These are phyloP conservation scores for Acinonyx jubatus DNA, from an alignment of 2,113 vertebrate genomes.

Conservation along the genomic window DNA sequence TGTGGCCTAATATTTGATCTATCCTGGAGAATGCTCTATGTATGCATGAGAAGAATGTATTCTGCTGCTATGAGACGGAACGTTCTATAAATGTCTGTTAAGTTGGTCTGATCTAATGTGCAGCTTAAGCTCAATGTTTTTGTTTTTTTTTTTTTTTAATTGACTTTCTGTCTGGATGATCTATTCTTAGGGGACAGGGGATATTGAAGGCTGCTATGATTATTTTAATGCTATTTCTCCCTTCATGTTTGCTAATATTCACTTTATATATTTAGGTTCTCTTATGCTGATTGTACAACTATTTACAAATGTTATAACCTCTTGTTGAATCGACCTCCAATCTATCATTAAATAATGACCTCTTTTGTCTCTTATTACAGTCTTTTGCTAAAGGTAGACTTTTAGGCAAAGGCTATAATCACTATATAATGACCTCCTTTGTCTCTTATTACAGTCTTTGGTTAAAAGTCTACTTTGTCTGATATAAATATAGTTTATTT, in stretches of 20 bases:
- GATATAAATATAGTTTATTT: not conserved
- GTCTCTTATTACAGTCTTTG: not conserved
- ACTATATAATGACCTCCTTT: not conserved
- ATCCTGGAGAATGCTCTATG: not conserved
- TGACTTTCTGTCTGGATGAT: not conserved
- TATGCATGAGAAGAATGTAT: not conserved
- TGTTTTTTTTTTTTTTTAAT: not conserved
- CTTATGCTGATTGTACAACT: not conserved
- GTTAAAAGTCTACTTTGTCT: not conserved
- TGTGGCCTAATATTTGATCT: not conserved
- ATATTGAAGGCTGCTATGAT: not conserved
- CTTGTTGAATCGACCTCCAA: not conserved
- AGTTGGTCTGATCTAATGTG: not conserved
- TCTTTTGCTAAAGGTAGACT: not conserved
- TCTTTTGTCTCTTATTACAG: not conserved
- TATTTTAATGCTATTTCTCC: not conserved
- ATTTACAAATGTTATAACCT: not conserved
- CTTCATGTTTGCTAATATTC: not conserved
- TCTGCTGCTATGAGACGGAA: not conserved
- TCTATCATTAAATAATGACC: not conserved
- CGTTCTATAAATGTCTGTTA: not conserved
- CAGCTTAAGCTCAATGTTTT: not conserved
- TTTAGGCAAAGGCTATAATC: not conserved
- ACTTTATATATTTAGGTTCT: not conserved
- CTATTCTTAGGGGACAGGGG: not conserved